Percentiles rank a stretch among this genome's conserved stretches.
Evolutionary conservation across 2,113 vertebrate species (phyloP).

Genomic region (Heterotis niloticus): DNA sequence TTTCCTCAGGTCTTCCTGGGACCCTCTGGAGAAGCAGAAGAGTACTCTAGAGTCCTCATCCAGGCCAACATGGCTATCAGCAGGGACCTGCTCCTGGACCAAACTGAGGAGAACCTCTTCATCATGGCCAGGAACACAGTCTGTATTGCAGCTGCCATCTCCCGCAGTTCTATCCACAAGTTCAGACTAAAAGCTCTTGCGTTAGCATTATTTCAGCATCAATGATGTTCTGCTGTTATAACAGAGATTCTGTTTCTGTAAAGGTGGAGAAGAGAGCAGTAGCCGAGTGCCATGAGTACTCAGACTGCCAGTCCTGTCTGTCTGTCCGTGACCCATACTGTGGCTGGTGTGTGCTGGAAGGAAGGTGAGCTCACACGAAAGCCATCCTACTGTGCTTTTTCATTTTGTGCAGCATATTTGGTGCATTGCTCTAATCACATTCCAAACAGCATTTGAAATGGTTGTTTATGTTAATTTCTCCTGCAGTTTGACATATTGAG

Average conservation of each 20-base stretch:
- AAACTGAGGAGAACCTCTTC: slow-evolving; percentile 73
- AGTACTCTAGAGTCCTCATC: slow-evolving; percentile 68
- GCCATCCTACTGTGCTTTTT: not conserved
- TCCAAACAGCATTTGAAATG: too few relatives aligned
- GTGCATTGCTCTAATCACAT: slow-evolving; percentile 14
- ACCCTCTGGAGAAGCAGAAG: slow-evolving; percentile 57
- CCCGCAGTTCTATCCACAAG: not conserved
- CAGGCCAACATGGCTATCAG: slow-evolving; percentile 74
- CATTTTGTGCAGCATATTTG: too few relatives aligned
- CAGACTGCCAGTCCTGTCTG: slow-evolving; percentile 82
- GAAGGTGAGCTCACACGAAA: slow-evolving; percentile 67
- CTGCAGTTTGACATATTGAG: not conserved
- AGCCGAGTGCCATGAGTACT: slow-evolving; percentile 78
- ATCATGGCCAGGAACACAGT: slow-evolving; percentile 85
- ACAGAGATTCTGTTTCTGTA: slow-evolving; percentile 2
- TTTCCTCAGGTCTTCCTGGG: slow-evolving; percentile 77
- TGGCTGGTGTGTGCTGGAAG: slow-evolving; percentile 94
- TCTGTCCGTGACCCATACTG: slow-evolving; percentile 84
- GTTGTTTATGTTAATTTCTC: not conserved
- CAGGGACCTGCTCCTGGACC: slow-evolving; percentile 81
- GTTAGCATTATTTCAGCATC: not conserved
- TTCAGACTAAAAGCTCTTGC: not conserved
- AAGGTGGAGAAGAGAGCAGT: slow-evolving; percentile 85
- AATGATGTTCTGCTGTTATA: slow-evolving; percentile 8
- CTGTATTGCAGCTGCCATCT: not conserved